Evolutionary conservation across 2,797 vertebrate genomes (phyloP).

Genomic region (Rhodeus uyekii): DNA sequence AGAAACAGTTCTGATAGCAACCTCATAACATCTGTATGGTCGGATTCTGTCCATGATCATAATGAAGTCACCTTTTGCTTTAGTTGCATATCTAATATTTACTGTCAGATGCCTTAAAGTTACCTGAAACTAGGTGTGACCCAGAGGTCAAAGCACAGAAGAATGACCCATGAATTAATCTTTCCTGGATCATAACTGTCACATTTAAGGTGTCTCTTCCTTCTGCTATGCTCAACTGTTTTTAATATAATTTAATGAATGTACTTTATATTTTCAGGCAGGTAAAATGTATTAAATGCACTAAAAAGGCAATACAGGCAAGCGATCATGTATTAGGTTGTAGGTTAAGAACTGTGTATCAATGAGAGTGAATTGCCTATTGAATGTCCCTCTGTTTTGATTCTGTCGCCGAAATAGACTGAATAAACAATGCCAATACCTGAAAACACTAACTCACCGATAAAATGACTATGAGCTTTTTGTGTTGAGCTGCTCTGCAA

Average conservation of each 20-base stretch:
- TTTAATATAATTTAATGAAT: neutral
- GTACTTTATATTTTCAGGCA: neutral
- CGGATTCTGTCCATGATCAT: neutral
- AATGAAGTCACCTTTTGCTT: neutral
- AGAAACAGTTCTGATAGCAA: neutral
- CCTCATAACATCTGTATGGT: no score
- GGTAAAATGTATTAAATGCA: neutral
- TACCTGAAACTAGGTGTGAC: neutral
- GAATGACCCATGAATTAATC: neutral
- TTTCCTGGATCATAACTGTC: neutral
- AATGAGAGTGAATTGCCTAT: constrained; percentile 17
- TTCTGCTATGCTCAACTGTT: neutral
- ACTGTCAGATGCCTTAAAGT: neutral
- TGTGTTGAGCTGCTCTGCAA: constrained; percentile 72
- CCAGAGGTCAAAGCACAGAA: neutral
- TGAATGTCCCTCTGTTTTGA: constrained; percentile 38
- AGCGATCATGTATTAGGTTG: neutral
- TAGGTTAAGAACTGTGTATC: neutral
- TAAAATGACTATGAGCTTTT: constrained; percentile 75
- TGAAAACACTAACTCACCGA: constrained; percentile 68
- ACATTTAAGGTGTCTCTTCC: neutral
- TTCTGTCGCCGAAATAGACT: constrained; percentile 32
- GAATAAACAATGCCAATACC: constrained; percentile 69
- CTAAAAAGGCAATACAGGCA: neutral
- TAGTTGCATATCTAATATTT: neutral